Base-by-base conservation (phyloP, 2,113 vertebrate genomes). In the Lamprotornis superbus region DNA sequence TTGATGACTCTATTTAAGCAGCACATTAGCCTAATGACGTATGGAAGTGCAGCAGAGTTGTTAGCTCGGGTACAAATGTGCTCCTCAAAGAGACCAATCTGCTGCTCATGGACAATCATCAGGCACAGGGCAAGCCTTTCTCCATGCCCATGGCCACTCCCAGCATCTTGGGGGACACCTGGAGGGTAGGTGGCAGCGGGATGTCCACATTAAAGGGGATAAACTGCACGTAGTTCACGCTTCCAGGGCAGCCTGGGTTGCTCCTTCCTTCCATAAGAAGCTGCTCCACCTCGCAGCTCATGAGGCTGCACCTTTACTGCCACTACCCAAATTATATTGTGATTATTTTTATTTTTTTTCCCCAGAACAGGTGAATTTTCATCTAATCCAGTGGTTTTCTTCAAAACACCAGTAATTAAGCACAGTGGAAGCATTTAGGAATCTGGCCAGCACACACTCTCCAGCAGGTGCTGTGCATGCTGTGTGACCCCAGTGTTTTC, bases 11-110 rank as follows among this genome's bases (percentile, higher is more conserved):
- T 60, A 56, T 94, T 97, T 94, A 96, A 95, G 31, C 44, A 95
- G 95, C 86, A 46, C 92, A 91, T 97, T 96, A 94, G 85, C 85
- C 80, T 97, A 96, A 97, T 95, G 91, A 93, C 42, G 52, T 95
- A 89, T 77, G 87, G 68, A 94, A 93, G 73, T 11, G 65, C 35
- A 83, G 80, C 82, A 21, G 87, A 75, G 82, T 55, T 87, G 74
- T 94, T 88, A 89, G 87, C 77, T 94, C 33, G 19, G 42, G 87
- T 75, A 87, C 92, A 80, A 80, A 86, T 5, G 40, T 35, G 74
- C 86, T 88, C 87, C 93, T 82, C 85, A 46, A 89, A 67, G 78
- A 83, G 63, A 11, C 82, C 55, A 61, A 75, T 79, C 86, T 90
- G 22, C 56, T 70, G 57, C 75, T 74, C 42, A 3, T 56, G 83